Evolutionary conservation across 2,888 invertebrate genomes (phyloP), one percentile per base, ranked within the genome.

Genomic region (Agrotis exclamationis): DNA sequence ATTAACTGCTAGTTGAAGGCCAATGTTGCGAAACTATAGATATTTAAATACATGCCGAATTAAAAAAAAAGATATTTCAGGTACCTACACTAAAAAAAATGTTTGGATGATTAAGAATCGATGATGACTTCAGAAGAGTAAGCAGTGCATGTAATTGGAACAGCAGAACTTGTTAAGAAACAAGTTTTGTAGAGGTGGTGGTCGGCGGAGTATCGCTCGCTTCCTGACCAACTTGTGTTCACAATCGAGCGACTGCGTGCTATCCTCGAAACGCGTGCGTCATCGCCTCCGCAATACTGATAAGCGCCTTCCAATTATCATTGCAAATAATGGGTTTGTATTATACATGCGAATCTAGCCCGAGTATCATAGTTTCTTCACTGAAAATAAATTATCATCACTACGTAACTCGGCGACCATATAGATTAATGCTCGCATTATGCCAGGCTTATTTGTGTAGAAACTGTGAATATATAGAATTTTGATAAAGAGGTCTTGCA

Each of bases 261-360:
- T 89, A 93, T 85, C 84, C 85, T 85, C 85, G 80, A 81, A 84
- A 90, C 91, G 91, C 92, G 96, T 96, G 96, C 96, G 96, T 96
- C 96, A 96, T 94, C 93, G 90, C 93, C 94, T 93, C 94, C 92
- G 91, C 93, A 89, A 91, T 85, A 87, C 92, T 95, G 96, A 96
- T 96, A 96, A 96, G 94, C 92, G 91, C 90, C 91, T 90, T 90
- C 90, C 92, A 95, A 95, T 96, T 95, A 96, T 96, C 95, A 96
- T 95, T 95, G 95, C 96, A 95, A 96, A 96, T 96, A 94, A 93
- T 92, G 88, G 94, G 91, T 93, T 93, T 93, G 86, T 88, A 86
- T 88, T 89, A 92, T 92, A 93, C 90, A 92, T 92, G 90, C 89
- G 88, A 92, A 92, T 93, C 89, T 92, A 88, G 87, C 87, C 79